Evolutionary conservation across 2,888 invertebrate genomes (phyloP).

Genomic region (Deilephila elpenor): DNA sequence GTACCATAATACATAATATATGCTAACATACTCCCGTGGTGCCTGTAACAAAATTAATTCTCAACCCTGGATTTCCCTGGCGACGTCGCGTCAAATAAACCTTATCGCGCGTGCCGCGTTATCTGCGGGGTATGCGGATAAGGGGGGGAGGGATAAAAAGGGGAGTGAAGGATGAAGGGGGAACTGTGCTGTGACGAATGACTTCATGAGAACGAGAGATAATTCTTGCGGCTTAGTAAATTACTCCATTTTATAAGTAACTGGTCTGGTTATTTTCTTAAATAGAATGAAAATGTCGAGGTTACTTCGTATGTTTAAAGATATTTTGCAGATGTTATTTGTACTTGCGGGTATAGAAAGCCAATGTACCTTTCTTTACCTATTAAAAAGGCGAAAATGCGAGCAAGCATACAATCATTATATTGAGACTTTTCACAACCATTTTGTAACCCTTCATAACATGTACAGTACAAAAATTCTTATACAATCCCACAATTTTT

Average conservation of each 20-base stretch:
- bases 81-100: slow-evolving; percentile 48
- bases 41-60: slow-evolving; percentile 53
- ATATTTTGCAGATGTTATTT: too few species aligned
- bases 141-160: background rate
- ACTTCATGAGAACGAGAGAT: slow-evolving; percentile 17
- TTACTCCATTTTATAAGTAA: slow-evolving; percentile 2
- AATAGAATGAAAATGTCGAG: background rate
- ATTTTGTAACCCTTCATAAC: too few species aligned
- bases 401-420: too few species aligned
- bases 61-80: slow-evolving; percentile 52
- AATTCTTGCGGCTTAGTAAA: slow-evolving; percentile 11
- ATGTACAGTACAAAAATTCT: too few species aligned
- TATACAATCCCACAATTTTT: too few species aligned
- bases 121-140: slow-evolving; percentile 17
- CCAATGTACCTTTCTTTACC: too few species aligned
- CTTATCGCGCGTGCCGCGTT: slow-evolving; percentile 47
- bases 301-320: background rate
- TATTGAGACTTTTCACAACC: too few species aligned
- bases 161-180: background rate
- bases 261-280: background rate
- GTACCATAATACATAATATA: slow-evolving; percentile 45
- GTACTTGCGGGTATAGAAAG: too few species aligned
- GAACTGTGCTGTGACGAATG: slow-evolving; percentile 1
- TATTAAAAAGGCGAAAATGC: too few species aligned
- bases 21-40: slow-evolving; percentile 45